Evolutionary conservation across 2,888 invertebrate genomes (phyloP).

Genomic region (Neuroscelio doddi): DNA sequence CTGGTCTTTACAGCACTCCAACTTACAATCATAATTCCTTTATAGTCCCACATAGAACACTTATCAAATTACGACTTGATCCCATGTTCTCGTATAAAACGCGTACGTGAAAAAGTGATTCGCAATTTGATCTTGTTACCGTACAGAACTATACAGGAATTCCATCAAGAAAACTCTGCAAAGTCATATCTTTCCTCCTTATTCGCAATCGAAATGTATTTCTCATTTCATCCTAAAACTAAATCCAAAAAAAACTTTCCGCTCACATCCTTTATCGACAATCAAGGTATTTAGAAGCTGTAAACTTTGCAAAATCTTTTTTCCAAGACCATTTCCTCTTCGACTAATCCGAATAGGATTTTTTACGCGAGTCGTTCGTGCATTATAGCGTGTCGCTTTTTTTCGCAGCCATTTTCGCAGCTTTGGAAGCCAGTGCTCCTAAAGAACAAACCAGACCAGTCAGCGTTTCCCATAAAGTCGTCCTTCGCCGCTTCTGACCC

Average conservation of each 20-base stretch:
- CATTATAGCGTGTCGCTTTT: constrained; percentile 62
- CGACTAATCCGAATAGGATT: not conserved
- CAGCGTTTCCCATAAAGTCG: constrained; percentile 71
- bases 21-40: no score
- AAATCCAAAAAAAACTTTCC: not conserved
- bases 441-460: constrained; percentile 72
- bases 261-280: not conserved
- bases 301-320: no score
- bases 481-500: constrained; percentile 56
- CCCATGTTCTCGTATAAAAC: not conserved
- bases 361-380: not conserved
- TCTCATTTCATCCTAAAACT: constrained; percentile 4
- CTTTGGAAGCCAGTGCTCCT: constrained; percentile 70
- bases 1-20: no score
- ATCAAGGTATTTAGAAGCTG: no score
- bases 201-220: no score
- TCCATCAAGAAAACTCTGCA: not conserved
- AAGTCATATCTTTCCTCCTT: not conserved
- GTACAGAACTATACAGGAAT: not conserved
- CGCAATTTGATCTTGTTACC: not conserved
- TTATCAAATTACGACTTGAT: not conserved
- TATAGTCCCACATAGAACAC: not conserved
- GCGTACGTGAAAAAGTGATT: not conserved
- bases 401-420: constrained; percentile 67
- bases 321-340: no score